Percentiles rank a stretch among this genome's conserved stretches.
Evolutionary conservation across 2,888 invertebrate genomes (phyloP).

Genomic region (Eudasyphora cyanicolor): DNA sequence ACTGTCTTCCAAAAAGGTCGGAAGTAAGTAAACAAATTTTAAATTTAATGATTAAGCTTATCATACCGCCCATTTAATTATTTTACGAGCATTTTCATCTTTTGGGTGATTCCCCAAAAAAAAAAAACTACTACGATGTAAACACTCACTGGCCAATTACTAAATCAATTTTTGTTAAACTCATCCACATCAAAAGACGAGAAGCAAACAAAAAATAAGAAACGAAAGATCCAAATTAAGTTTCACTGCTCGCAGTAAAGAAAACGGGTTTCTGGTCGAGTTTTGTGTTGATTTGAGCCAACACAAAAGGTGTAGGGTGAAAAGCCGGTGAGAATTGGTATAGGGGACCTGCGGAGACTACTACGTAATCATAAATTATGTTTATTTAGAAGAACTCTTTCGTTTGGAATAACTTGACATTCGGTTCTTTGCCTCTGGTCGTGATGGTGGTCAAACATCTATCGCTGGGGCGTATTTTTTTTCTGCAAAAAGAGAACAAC

Average conservation of each 20-base stretch:
- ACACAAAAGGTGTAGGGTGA: not conserved
- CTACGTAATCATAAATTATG: not conserved
- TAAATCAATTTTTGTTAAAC: not conserved
- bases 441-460: not conserved
- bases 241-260: not conserved
- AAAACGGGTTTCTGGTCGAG: not conserved
- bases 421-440: not conserved
- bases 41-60: no score
- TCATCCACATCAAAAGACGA: not conserved
- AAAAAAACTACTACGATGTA: not conserved
- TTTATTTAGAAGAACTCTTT: not conserved
- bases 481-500: not conserved
- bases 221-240: not conserved
- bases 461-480: no score
- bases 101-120: slow-evolving; percentile 17
- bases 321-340: not conserved
- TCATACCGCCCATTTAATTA: not conserved
- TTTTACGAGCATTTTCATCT: not conserved
- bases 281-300: not conserved
- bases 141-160: not conserved
- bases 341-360: not conserved
- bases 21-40: no score
- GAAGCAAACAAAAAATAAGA: not conserved
- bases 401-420: not conserved
- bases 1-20: no score